Evolutionary conservation across 2,888 invertebrate species (phyloP), one percentile per base, ranked within the genome.

Genomic region (Abrostola tripartita): DNA sequence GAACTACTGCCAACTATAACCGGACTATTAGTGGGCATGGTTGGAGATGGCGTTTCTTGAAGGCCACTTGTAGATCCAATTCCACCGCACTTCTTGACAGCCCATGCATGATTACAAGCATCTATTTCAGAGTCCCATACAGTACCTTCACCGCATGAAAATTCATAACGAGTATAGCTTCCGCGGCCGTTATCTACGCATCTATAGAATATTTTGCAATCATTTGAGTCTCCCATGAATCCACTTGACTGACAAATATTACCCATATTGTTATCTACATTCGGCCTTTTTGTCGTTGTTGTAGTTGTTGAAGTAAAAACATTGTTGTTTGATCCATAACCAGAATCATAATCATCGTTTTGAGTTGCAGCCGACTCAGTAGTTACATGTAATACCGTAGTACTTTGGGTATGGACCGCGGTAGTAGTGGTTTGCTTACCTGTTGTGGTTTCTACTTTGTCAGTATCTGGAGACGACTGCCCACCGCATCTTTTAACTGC

Each of bases 141-240:
- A 4, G 96, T 96, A 42, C 95, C 96, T 68, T 92, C 91, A 5
- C 95, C 95, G 79, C 96, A 96, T 8, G 90, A 84, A 82, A 96
- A 96, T 71, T 95, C 95, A 71, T 95, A 95, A 77, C 91, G 94
- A 6, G 85, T 94, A 69, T 84, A 95, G 14, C 88, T 86, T 61
- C 91, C 89, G 66, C 82, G 85, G 11, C 93, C 93, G 67, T 92
- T 90, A 64, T 90, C 88, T 0, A 96, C 96, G 81, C 97, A 97
- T 71, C 96, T 93, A 76, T 96, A 96, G 88, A 97, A 97, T 81
- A 96, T 96, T 64, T 91, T 95, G 76, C 97, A 97, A 78, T 96
- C 94, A 35, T 90, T 81, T 65, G 77, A 54, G 68, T 85, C 89
- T 82, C 96, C 95, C 81, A 95, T 95, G 81, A 96, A 97, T 10